Evolutionary conservation across 2,113 vertebrate genomes (phyloP).

Genomic region (Brienomyrus brachyistius): DNA sequence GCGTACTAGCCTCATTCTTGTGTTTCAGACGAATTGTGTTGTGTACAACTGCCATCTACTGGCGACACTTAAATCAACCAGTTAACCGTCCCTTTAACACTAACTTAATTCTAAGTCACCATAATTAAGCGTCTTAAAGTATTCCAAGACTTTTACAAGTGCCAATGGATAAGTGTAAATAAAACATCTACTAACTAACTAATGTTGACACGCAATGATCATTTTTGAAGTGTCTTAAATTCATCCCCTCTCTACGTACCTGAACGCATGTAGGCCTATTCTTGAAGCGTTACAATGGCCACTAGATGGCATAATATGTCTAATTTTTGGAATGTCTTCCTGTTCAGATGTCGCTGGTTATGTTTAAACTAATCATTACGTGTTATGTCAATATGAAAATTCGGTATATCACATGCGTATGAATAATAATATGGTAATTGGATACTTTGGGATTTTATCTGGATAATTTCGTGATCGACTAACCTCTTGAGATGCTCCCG

Average conservation of each 20-base stretch:
- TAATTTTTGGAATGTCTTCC: not conserved
- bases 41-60: constrained; percentile 11
- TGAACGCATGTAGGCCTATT: not conserved
- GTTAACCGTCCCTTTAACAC: not conserved
- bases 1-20: too few relatives aligned
- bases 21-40: not conserved
- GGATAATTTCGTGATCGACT: not conserved
- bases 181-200: not conserved
- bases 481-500: not conserved
- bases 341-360: not conserved
- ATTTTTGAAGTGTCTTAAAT: not conserved
- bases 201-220: not conserved
- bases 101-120: not conserved
- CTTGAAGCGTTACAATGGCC: not conserved
- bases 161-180: not conserved
- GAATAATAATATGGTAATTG: not conserved
- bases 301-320: not conserved
- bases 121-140: not conserved
- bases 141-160: not conserved
- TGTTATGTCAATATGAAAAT: not conserved
- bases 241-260: not conserved
- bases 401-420: not conserved
- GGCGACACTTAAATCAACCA: not conserved
- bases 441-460: not conserved
- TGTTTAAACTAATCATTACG: not conserved